Evolutionary conservation across 2,113 vertebrate species (phyloP), one percentile per base, ranked within the genome.

Genomic region (Echinops telfairi): DNA sequence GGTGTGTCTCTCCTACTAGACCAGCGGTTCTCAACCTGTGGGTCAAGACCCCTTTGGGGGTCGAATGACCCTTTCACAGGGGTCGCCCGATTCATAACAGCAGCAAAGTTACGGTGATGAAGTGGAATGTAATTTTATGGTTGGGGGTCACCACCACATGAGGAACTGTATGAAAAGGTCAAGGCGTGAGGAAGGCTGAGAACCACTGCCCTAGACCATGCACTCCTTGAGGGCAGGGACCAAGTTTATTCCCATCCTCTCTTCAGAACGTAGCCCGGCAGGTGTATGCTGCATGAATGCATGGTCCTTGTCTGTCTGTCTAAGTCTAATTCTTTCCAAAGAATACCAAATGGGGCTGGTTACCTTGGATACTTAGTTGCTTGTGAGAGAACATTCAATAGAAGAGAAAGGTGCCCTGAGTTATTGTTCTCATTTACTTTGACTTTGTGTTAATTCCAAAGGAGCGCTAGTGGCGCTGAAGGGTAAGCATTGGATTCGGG

Each of bases 241-340:
- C 66, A 57, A 31, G 38, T 64, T 73, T 83, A 81, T 3, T 71
- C 29, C 53, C 53, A 16, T 62, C 70, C 33, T 58, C 19, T 70
- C 85, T 95, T 77, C 22, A 88, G 78, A 83, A 86, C 53, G 68
- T 82, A 84, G 40, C 43, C n/a, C 60, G 33, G 22, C 2, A 10
- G 10, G 12, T 38, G 57, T 85, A 71, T 91, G 75, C 58, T 47
- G 36, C 60, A 90, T 79, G 57, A 88, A 47, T 29, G 7, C 64
- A 29, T 36, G 27, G 62, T 40, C 73, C 11, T 86, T 95, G 85
- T 76, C 71, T 43, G 81, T 33, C 71, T 31, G 60, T 77, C 29
- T 12, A 90, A 31, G 38, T 86, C 43, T 17, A 47, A 3, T 95
- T 93, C 82, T 91, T 83, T 43, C 82, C 77, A 86, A 85, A 64